Evolutionary conservation across 2,113 vertebrate genomes (phyloP).

Genomic region (Xiphias gladius): DNA sequence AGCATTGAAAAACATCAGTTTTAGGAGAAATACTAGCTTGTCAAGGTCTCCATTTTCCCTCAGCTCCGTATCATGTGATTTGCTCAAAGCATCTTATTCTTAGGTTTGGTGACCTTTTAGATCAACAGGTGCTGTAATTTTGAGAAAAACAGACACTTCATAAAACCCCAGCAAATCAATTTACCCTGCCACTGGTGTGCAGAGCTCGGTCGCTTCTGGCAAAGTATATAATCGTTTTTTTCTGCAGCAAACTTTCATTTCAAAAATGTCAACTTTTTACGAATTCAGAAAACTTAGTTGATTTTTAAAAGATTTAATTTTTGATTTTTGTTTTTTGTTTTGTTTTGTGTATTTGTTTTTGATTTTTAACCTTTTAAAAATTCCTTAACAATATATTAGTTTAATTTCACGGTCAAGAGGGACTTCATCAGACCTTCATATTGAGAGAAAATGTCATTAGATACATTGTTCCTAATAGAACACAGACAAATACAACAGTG

Average conservation of each 20-base stretch:
- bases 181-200: constrained; percentile 15
- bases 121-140: constrained; percentile 44
- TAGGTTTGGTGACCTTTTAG: constrained; percentile 57
- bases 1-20: constrained; percentile 42
- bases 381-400: neutral
- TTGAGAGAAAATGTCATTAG: neutral
- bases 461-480: neutral
- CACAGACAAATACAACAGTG: neutral
- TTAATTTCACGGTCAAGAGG: constrained; percentile 4
- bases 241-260: constrained; percentile 26
- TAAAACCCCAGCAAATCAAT: constrained; percentile 45
- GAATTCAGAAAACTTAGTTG: constrained; percentile 25
- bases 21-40: constrained; percentile 41
- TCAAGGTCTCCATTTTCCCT: constrained; percentile 49
- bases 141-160: constrained; percentile 44
- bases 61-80: constrained; percentile 41
- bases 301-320: neutral
- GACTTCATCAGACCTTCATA: neutral
- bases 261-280: constrained; percentile 37
- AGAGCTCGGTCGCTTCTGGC: constrained; percentile 16
- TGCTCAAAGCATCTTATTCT: constrained; percentile 42
- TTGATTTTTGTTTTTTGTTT: neutral
- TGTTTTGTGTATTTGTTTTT: neutral
- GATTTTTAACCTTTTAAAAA: constrained; percentile 7
- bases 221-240: constrained; percentile 39